Base-by-base conservation (phyloP, 2,888 invertebrate species). In the Trichopria drosophilae region DNA sequence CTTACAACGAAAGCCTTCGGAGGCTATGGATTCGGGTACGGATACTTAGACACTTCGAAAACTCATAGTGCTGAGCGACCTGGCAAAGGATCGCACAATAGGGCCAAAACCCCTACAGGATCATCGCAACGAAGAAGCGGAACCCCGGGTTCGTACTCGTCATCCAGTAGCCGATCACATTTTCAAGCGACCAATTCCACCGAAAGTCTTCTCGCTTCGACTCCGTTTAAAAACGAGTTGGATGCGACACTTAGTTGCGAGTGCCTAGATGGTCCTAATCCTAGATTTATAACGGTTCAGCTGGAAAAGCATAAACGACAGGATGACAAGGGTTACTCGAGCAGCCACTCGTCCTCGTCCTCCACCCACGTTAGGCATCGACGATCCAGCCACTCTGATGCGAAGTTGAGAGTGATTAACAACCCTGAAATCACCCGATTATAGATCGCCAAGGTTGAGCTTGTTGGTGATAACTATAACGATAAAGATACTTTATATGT, bases 1-100 rank as follows among this genome's bases (percentile, higher is more conserved):
- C 77, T 93, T 45, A 87, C 91, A 0, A 90, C 90, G 2, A 91
- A 90, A 76, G 87, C 88, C 0, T 86, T 89, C 59, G 90, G 90
- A 1, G 91, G 90, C 0, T 91, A 92, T 60, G 90, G 90, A 3
- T 91, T 90, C 64, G 91, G 91, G 1, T 92, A 90, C 65, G 91
- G 90, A 6, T 91, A 90, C 65, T 76, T 89, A 45, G 90, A 90
- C 63, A 86, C 87, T 1, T 79, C 76, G 16, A 77, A 79, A 1
- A 69, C 65, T 4, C 76, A 76, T 47, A 77, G 74, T 51, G 76
- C 72, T 26, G 78, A 77, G 55, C 69, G 72, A 18, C 67, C 71
- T 0, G 61, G 59, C 1, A 75, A 77, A 69, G 35, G 70, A 68
- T 78, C 82, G 1, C 83, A 80, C 56, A 80, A 81, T 61, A 80